Evolutionary conservation across 2,888 invertebrate species (phyloP), one percentile per base, ranked within the genome.

Genomic region (Lysandra coridon): DNA sequence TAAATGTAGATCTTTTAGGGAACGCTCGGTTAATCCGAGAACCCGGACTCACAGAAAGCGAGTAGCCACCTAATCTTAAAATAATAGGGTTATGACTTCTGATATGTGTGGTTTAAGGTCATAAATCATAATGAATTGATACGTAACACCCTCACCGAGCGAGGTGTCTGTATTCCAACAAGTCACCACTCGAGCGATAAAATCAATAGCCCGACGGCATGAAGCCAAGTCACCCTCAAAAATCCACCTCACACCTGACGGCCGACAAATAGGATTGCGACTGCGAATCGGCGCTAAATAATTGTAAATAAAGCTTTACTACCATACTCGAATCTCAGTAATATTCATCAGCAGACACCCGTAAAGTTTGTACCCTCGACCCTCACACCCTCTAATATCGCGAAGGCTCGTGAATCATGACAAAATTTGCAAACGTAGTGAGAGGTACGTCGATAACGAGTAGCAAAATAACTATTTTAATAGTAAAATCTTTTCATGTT

Each of bases 191-290:
- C 23, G 53, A 76, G 53, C 76, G 76, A 76, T 76, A 76, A 76
- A 76, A 76, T 76, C 76, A 76, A 76, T 76, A 76, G 53, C 33
- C 33, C 69, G 33, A 53, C 49, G 76, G 76, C 76, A 33, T 33
- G 76, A 76, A 76, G 76, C 76, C 76, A 76, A 76, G 53, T 76
- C 57, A 53, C 17, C 33, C 17, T 57, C 76, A 33, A 17, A 76
- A 76, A 53, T 23, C 64, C 10, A 44, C 12, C 75, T 74, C 10
- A 40, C 44, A 75, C 49, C 75, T 23, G 14, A 17, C 57, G 33
- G 33, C 69, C 33, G 69, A 14, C 69, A 69, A 69, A 69, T 69
- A 69, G 69, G 33, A 69, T 69, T 64, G 7, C 64, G 64, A 30
- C 10, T 69, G 44, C 44, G 75, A 64, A 64, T 10, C 64, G 17